Base-by-base conservation (phyloP, 1,140 invertebrate species). In the Pristionchus pacificus region DNA sequence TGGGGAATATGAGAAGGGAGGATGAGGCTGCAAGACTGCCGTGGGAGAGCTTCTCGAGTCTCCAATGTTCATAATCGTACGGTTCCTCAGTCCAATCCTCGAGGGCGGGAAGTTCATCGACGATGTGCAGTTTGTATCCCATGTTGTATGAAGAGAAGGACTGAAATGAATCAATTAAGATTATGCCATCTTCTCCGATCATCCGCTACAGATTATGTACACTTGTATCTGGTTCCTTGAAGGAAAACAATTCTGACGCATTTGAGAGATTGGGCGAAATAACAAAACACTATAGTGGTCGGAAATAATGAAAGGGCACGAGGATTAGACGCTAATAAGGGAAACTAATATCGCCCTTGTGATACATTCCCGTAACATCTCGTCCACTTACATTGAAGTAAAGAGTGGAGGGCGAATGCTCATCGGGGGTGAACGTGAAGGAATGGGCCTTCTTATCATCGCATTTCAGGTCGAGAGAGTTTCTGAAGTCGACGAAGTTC, bases 311-410 rank as follows among this genome's bases (percentile, higher is more conserved):
- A n/a, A n/a, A n/a, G n/a, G n/a, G n/a, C n/a, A n/a, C n/a, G n/a
- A n/a, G n/a, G n/a, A n/a, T n/a, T n/a, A n/a, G n/a, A n/a, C n/a
- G n/a, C n/a, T n/a, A n/a, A n/a, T n/a, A n/a, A n/a, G n/a, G n/a
- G n/a, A n/a, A n/a, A n/a, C n/a, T n/a, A n/a, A n/a, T n/a, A n/a
- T n/a, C n/a, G n/a, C n/a, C n/a, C n/a, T n/a, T n/a, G n/a, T n/a
- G n/a, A n/a, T n/a, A n/a, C n/a, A n/a, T n/a, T n/a, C n/a, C n/a
- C n/a, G n/a, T n/a, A n/a, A n/a, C n/a, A n/a, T n/a, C n/a, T n/a
- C n/a, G n/a, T n/a, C n/a, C n/a, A 49, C 70, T 60, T 85, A 94
- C 92, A 88, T 94, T 91, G 82, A 95, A 96, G 85, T 95, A 96
- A 24, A 96, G 92, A 13, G 89, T 87, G 83, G 95, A 92, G 0